Base-by-base conservation (phyloP, 2,797 vertebrate species). In the Hydrocynus forskahlii region DNA sequence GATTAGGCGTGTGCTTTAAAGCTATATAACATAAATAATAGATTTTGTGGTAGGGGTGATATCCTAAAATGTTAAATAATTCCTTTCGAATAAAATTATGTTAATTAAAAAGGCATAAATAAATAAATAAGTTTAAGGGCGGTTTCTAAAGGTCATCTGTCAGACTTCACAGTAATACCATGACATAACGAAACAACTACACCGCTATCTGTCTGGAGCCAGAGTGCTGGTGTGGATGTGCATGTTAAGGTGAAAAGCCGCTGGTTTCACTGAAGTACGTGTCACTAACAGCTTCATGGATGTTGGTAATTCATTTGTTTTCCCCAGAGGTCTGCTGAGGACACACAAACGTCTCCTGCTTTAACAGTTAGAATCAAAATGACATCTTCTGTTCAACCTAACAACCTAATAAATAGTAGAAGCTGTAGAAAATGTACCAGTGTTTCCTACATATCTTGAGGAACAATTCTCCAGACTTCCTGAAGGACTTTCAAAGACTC, bases 241-340 rank as follows among this genome's bases (percentile, higher is more conserved):
- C 38, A 19, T 13, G 17, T 73, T 17, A 17, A 54, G 52, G 71
- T 57, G 52, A 57, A 72, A 55, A 50, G 13, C 48, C 38, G 23
- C 50, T 72, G 23, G 17, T 73, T 29, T 57, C 29, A 73, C 29
- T 55, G 69, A 72, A 25, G 23, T 5, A 54, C 12, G 69, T 72
- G 50, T 55, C 50, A 35, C 48, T 72, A 72, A 23, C 40, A 35
- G 69, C 69, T 72, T 55, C n/a, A 52, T 25, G 29, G 45, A 25
- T 14, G 10, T 72, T 72, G 55, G 50, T 23, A 72, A 29, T 72
- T 52, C 38, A 54, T 72, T 72, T 23, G 16, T 72, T 72, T 13
- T 29, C 29, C 50, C 50, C 50, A 7, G 12, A 71, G 69, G 16
- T 12, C 21, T 2, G 10, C n/a, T 54, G 16, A 55, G 73, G 50